These are phyloP conservation scores for Melanotaenia nigrans DNA, from an alignment of 2,797 vertebrate species.

Conservation along the genomic window DNA sequence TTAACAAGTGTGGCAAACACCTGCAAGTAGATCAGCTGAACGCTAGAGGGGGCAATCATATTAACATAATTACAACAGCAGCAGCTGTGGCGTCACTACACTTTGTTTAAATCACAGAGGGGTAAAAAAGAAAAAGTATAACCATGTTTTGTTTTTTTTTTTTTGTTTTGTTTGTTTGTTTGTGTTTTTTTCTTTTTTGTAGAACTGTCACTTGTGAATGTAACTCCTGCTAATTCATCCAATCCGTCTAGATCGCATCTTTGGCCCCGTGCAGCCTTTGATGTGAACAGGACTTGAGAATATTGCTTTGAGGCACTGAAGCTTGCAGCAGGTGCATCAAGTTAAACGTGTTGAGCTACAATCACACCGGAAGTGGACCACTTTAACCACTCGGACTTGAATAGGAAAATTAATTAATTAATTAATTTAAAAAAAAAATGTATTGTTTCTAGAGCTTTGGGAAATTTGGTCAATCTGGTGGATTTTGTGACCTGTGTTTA, in stretches of 20 bases:
- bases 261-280: neutral
- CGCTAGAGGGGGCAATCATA: conserved; percentile 59
- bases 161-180: no score
- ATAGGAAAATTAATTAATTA: neutral
- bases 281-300: neutral
- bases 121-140: no score
- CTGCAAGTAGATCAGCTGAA: neutral
- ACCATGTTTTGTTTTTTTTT: no score
- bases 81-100: conserved; percentile 23
- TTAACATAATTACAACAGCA: conserved; percentile 17
- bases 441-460: neutral
- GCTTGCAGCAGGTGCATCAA: conserved; percentile 25
- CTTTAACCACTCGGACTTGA: conserved; percentile 16
- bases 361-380: conserved; percentile 33
- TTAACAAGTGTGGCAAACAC: neutral
- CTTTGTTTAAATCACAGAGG: neutral
- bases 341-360: neutral
- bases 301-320: conserved; percentile 19
- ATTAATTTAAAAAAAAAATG: no score
- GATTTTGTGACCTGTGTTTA: neutral
- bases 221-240: conserved; percentile 3
- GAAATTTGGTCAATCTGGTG: neutral
- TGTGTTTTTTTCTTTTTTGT: no score
- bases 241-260: neutral
- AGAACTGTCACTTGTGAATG: neutral